Percentiles rank a stretch among this genome's conserved stretches.
These are phyloP conservation scores for Samia ricini DNA, from an alignment of 1,140 invertebrate species.

Conservation along the genomic window DNA sequence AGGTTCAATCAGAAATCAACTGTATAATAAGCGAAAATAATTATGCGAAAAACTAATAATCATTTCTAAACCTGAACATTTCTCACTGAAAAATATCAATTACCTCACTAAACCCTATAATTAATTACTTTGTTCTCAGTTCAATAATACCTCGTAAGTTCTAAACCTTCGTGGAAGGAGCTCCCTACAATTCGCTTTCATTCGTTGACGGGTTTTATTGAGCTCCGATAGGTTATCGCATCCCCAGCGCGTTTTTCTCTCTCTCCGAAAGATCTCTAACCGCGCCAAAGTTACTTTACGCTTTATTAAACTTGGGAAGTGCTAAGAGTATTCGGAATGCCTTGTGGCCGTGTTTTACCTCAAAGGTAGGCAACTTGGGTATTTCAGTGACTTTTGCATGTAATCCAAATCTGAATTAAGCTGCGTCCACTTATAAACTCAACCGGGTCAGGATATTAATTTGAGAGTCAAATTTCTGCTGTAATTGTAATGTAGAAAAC, in stretches of 20 bases:
- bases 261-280: neutral
- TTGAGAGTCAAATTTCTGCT: no score
- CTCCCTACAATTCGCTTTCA: conserved; percentile 10
- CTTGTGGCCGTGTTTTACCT: neutral
- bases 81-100: no score
- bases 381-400: neutral
- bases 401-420: no score
- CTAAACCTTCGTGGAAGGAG: conserved; percentile 1
- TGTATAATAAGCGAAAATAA: no score
- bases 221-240: conserved; percentile 29
- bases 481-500: no score
- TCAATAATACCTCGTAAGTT: neutral
- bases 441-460: no score
- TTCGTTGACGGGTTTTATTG: conserved; percentile 31
- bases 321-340: neutral
- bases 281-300: neutral
- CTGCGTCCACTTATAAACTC: no score
- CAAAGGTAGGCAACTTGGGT: neutral
- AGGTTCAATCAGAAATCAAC: no score
- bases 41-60: no score
- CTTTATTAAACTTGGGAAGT: neutral
- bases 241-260: neutral
- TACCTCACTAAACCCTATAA: neutral
- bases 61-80: no score
- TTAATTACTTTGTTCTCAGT: neutral